These are phyloP conservation scores for Malurus splendens DNA, from an alignment of 2,797 vertebrate genomes.

Conservation along the genomic window DNA sequence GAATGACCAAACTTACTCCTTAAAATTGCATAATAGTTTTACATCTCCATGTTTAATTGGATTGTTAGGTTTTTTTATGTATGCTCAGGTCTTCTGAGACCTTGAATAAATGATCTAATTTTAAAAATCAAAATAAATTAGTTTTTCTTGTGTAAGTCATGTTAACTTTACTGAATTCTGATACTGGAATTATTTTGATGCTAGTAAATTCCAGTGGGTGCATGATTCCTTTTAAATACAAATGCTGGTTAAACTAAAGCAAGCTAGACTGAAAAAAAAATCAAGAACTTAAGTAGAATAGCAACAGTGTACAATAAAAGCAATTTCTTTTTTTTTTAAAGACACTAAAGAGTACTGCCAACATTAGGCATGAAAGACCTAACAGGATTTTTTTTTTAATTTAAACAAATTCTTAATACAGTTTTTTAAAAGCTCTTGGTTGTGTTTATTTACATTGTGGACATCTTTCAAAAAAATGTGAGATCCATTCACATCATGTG, in stretches of 20 bases:
- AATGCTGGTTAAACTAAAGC: not conserved
- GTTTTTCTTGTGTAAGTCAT: not conserved
- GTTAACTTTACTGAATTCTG: not conserved
- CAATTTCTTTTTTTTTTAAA: not conserved
- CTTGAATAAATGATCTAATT: not conserved
- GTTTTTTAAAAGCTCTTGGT: not conserved
- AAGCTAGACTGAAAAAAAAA: not conserved
- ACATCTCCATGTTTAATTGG: not conserved
- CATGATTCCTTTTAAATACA: not conserved
- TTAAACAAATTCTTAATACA: not conserved
- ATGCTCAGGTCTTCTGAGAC: not conserved
- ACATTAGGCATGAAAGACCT: not conserved
- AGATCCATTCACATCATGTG: not conserved
- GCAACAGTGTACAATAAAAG: not conserved
- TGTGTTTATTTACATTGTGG: not conserved
- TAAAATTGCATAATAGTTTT: not conserved
- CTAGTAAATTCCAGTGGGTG: not conserved
- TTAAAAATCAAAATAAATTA: not conserved
- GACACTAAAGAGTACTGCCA: not conserved
- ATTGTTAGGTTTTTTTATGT: not conserved
- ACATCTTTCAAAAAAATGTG: not conserved
- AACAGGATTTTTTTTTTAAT: not conserved
- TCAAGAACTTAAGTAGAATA: not conserved
- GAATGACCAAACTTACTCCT: not conserved
- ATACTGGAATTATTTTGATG: not conserved